Base-by-base conservation (phyloP, 2,888 invertebrate genomes). In the Trichogramma evanescens region DNA sequence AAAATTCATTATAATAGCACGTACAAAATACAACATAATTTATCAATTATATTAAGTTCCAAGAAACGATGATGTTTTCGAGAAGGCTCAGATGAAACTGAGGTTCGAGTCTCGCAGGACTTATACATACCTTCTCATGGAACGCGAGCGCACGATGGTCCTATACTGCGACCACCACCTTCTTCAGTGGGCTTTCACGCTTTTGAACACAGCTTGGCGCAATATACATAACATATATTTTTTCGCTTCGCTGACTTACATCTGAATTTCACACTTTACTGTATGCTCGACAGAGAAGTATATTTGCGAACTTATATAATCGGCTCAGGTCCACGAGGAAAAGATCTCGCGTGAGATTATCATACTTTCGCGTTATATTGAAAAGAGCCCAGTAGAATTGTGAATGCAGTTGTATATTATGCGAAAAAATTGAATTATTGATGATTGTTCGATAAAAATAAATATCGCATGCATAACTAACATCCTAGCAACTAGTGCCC, bases 1-100 rank as follows among this genome's bases (percentile, higher is more conserved):
- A 13, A 13, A 13, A 48, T 10, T 3, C 48, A 10, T 48, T 13
- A 48, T 48, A 48, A 48, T 48, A 50, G 51, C 64, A 70, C 76
- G 75, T 71, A 76, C 76, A 53, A 74, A 62, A 62, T 67, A 70
- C 65, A 68, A 73, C 75, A 75, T 75, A 69, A 49, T 64, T 71
- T 65, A 57, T 62, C 5, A 5, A 13, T 48, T 48, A 48, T 5
- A 6, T 2, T 5, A 7, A 10, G 48, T 13, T 13, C 45, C 10
- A 50, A 40, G 26, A 26, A 26, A 56, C 66, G 70, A 68, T 68
- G 68, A 67, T 61, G 67, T 68, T 70, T 70, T 69, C 66, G 62
- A 68, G 66, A 67, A 69, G 68, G 68, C 68, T 68, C 70, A 65
- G 68, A 66, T 66, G 66, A 71, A 75, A 76, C 75, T 76, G 75